Percentiles rank a stretch among this genome's conserved stretches.
phyloP scores from a whole-genome alignment of 2,113 vertebrate species.

The Suricata suricatta region DNA sequence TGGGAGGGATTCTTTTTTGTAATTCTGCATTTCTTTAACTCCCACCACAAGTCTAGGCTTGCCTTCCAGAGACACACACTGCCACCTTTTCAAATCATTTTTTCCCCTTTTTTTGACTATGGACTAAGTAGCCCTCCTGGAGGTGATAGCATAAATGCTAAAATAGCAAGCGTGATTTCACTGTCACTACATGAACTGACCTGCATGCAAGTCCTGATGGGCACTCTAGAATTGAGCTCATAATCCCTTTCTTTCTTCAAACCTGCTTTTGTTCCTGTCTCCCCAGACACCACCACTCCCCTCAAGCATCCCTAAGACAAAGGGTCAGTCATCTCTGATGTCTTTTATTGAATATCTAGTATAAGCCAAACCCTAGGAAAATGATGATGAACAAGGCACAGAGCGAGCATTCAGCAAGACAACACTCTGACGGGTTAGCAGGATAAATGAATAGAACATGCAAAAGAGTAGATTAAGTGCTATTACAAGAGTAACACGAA shows the following conservation, averaged over 20 bases:
- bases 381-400: neutral
- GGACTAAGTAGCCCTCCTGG: conserved; percentile 12
- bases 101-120: neutral
- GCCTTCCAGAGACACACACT: conserved; percentile 55
- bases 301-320: neutral
- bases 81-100: conserved; percentile 53
- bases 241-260: neutral
- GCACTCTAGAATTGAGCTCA: neutral
- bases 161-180: neutral
- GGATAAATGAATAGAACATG: neutral
- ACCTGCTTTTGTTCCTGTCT: neutral
- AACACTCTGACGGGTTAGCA: neutral
- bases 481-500: neutral
- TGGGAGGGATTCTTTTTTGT: conserved; percentile 80
- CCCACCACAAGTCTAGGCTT: conserved; percentile 75
- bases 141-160: neutral
- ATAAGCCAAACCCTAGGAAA: neutral
- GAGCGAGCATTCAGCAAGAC: neutral
- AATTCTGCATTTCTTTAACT: conserved; percentile 76
- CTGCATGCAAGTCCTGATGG: neutral
- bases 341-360: neutral
- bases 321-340: neutral
- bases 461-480: neutral
- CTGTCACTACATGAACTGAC: neutral
- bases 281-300: neutral